A percentile compares a stretch with the other conserved stretches of the same genome.
Conservation (phyloP, 2,888 invertebrate genomes). For the Agrypnus murinus region DNA sequence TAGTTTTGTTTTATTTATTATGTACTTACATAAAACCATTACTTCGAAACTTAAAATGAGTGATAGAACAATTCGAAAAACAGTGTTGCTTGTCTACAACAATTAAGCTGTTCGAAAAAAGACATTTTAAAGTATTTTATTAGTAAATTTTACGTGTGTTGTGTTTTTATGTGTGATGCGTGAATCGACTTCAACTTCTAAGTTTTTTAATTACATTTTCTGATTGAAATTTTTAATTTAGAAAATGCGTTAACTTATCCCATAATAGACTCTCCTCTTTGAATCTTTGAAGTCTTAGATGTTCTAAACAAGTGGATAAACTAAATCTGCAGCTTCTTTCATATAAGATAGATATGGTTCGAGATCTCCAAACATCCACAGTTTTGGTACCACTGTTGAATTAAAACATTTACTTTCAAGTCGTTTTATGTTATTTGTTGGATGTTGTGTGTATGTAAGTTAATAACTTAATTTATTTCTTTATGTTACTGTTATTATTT, state of each 20-base stretch:
- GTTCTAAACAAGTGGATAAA: too few species aligned
- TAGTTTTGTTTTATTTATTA: conserved; percentile 26
- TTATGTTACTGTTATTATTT: conserved; percentile 32
- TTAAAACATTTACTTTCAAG: too few species aligned
- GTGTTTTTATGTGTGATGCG: conserved; percentile 76
- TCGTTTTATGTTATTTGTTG: conserved; percentile 30
- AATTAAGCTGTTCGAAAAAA: neutral
- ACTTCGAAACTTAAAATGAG: neutral
- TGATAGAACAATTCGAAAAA: neutral
- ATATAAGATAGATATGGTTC: too few species aligned
- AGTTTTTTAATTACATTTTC: too few species aligned
- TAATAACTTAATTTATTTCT: conserved; percentile 37
- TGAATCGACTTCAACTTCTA: too few species aligned
- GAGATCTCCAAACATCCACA: too few species aligned
- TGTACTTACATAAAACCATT: neutral
- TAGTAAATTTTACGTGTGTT: conserved; percentile 85
- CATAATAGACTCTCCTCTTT: too few species aligned
- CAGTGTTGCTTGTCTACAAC: neutral
- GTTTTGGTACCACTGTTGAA: too few species aligned
- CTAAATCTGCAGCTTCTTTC: too few species aligned
- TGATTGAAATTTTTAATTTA: too few species aligned
- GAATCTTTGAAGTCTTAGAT: too few species aligned
- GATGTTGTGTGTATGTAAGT: conserved; percentile 26
- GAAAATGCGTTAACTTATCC: too few species aligned
- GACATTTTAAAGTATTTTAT: conserved; percentile 37